These are phyloP conservation scores for Megaceryle alcyon DNA, from an alignment of 2,797 vertebrate species.

Conservation along the genomic window DNA sequence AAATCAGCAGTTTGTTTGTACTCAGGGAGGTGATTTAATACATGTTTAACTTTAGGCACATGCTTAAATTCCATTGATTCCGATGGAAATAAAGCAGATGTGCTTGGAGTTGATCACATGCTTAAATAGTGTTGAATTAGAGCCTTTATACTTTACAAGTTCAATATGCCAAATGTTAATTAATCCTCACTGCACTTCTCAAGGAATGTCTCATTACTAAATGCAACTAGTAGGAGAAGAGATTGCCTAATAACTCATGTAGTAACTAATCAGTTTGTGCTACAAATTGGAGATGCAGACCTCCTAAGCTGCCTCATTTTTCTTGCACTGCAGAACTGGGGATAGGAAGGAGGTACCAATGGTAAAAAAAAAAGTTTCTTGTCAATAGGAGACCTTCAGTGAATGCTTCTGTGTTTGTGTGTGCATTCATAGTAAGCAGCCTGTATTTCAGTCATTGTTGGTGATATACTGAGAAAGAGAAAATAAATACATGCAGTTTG, in stretches of 20 bases:
- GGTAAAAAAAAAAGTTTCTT: neutral
- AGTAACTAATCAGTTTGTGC: conserved; percentile 15
- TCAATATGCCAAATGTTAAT: conserved; percentile 40
- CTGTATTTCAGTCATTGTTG: neutral
- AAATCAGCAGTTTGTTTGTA: conserved; percentile 60
- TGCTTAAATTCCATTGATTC: conserved; percentile 64
- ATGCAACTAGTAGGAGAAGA: neutral
- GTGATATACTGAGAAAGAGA: neutral
- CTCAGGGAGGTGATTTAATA: conserved; percentile 65
- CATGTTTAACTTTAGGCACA: conserved; percentile 63
- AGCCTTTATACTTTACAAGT: neutral
- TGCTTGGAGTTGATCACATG: conserved; percentile 35
- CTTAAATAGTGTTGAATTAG: conserved; percentile 33
- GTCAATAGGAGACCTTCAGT: neutral
- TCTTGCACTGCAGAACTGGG: neutral
- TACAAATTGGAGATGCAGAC: conserved; percentile 8
- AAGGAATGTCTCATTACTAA: conserved; percentile 17
- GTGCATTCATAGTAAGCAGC: neutral
- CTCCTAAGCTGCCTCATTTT: neutral
- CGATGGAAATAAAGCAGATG: conserved; percentile 62
- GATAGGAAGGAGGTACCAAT: neutral
- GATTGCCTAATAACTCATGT: conserved; percentile 3
- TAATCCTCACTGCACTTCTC: conserved; percentile 20
- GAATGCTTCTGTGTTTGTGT: neutral
- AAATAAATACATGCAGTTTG: conserved; percentile 5